Evolutionary conservation across 2,888 invertebrate species (phyloP).

Genomic region (Anthophora plumipes): DNA sequence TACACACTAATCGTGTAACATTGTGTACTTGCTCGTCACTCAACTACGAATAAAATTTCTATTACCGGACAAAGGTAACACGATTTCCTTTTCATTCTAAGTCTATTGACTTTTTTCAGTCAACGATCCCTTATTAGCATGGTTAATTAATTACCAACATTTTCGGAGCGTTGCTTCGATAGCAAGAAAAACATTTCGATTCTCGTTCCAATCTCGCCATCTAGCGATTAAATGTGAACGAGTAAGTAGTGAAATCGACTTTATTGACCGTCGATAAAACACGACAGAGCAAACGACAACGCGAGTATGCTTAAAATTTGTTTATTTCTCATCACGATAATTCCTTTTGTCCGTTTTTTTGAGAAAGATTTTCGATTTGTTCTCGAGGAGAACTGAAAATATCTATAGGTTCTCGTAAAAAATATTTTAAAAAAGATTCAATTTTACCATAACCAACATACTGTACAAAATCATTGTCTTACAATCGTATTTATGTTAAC

Average conservation of each 20-base stretch:
- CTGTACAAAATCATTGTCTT: constrained; percentile 12
- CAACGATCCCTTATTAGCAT: no score
- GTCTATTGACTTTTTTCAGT: no score
- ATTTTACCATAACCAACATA: constrained; percentile 1
- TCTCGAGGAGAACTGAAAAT: no score
- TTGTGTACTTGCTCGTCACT: no score
- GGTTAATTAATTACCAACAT: no score
- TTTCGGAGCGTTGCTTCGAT: no score
- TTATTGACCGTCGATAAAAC: constrained; percentile 9
- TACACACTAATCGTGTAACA: no score
- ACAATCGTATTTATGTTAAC: constrained; percentile 16
- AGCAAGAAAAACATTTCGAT: background rate
- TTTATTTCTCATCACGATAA: constrained; percentile 14
- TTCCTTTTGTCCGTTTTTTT: background rate
- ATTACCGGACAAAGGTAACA: no score
- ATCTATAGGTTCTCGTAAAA: background rate
- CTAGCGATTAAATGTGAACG: background rate
- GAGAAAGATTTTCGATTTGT: background rate
- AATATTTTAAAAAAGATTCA: background rate
- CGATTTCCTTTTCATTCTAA: no score
- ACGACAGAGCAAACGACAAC: background rate
- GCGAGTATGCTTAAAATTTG: background rate
- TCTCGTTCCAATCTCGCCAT: background rate
- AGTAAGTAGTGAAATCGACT: background rate
- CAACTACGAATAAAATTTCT: no score